These are phyloP conservation scores for Philopedon plagiatum DNA, from an alignment of 2,888 invertebrate genomes.

Conservation along the genomic window DNA sequence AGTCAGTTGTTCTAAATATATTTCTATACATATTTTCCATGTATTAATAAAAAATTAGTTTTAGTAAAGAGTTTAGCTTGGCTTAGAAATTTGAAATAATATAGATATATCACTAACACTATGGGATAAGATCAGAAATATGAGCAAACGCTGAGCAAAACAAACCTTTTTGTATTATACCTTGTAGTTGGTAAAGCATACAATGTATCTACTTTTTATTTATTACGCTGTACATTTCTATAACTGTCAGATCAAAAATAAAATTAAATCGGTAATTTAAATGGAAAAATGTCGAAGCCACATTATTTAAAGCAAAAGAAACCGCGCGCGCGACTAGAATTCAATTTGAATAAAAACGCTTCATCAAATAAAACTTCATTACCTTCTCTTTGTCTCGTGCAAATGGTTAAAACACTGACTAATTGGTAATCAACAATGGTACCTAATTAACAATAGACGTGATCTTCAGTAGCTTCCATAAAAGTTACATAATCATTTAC, in stretches of 20 bases:
- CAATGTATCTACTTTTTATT: too few species aligned
- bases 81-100: too few species aligned
- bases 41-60: too few species aligned
- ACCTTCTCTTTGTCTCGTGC: background rate
- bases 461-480: background rate
- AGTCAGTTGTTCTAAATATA: too few species aligned
- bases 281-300: background rate
- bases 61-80: too few species aligned
- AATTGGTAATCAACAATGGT: constrained; percentile 9
- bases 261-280: background rate
- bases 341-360: background rate
- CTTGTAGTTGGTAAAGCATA: too few species aligned
- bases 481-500: background rate
- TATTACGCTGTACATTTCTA: too few species aligned
- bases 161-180: too few species aligned
- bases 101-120: too few species aligned
- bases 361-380: background rate
- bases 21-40: too few species aligned
- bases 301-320: constrained; percentile 4
- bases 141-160: too few species aligned
- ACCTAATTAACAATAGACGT: constrained; percentile 8
- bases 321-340: background rate
- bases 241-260: background rate
- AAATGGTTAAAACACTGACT: background rate
- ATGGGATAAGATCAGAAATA: too few species aligned